Base-by-base conservation (phyloP, 2,113 vertebrate species). In the Cygnus atratus region DNA sequence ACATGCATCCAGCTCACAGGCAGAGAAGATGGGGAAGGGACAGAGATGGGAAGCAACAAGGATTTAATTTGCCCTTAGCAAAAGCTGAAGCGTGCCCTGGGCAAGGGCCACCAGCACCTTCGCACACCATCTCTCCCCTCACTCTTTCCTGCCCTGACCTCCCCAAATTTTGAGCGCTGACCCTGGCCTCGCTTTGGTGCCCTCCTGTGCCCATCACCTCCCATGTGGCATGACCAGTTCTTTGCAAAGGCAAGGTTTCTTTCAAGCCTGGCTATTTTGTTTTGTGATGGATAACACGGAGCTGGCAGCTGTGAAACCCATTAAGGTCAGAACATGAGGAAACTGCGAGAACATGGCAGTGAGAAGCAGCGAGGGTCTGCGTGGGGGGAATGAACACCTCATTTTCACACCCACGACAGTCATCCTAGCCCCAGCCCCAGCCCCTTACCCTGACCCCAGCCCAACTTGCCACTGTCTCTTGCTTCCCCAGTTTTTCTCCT, bases 251-350 rank as follows among this genome's bases (percentile, higher is more conserved):
- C 18, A 1, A 39, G 14, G 31, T 54, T 93, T 83, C 90, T 85
- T 92, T 88, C 92, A 84, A 80, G 91, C 52, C 67, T 84, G 71
- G 25, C 65, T 90, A 17, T 54, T 81, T 96, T 77, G 74, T 95
- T 96, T 92, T 84, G 58, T 87, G 90, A 78, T 92, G 90, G 84
- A 91, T 94, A 92, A 95, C 79, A 62, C 74, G 12, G 61, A 95
- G 71, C 37, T 92, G 88, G 54, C 95, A 96, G 95, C 97, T 97
- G 97, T 87, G 93, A 97, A 97, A 97, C 58, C 62, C 93, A 96
- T 97, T 97, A 97, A 85, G 72, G 65, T 71, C 12, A 6, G 87
- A 94, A 80, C 75, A 93, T 41, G 26, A 88, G 88, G 84, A 94
- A 96, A 74, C 39, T 29, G 61, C 11, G 10, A 94, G 90, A 92